Conservation (phyloP, 2,888 invertebrate genomes). For the Chrysomela aeneicollis region DNA sequence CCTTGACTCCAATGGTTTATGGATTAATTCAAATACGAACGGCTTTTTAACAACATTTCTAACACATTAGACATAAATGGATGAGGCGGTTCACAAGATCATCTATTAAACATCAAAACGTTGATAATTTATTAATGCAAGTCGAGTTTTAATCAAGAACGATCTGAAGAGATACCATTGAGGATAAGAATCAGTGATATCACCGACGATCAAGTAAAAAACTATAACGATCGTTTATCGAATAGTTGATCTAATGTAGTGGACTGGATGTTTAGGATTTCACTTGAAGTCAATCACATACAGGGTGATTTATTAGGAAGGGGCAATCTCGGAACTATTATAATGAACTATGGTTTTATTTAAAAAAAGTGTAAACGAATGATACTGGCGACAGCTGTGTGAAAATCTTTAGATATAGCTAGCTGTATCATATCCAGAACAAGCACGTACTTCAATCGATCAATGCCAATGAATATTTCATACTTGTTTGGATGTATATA, state of each 20-base stretch:
- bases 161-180: neutral
- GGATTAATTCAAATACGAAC: neutral
- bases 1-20: neutral
- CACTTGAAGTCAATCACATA: conserved; percentile 23
- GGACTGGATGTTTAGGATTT: conserved; percentile 24
- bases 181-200: conserved; percentile 10
- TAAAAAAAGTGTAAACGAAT: too few relatives aligned
- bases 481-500: too few relatives aligned
- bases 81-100: conserved; percentile 14
- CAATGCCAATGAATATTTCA: too few relatives aligned
- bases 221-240: too few relatives aligned
- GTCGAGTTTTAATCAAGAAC: conserved; percentile 4
- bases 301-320: too few relatives aligned
- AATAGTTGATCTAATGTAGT: conserved; percentile 2
- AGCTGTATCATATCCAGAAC: too few relatives aligned
- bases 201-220: neutral
- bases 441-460: too few relatives aligned
- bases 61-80: conserved; percentile 20
- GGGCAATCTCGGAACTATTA: too few relatives aligned
- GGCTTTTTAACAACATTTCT: conserved; percentile 8
- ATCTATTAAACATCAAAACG: conserved; percentile 18
- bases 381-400: too few relatives aligned
- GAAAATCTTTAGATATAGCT: too few relatives aligned
- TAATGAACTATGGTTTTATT: too few relatives aligned
- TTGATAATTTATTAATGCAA: conserved; percentile 21